A percentile compares a stretch with the other conserved stretches of the same genome.
Conservation (phyloP, 1,140 invertebrate genomes). For the Pygmarrhopalites habei region DNA sequence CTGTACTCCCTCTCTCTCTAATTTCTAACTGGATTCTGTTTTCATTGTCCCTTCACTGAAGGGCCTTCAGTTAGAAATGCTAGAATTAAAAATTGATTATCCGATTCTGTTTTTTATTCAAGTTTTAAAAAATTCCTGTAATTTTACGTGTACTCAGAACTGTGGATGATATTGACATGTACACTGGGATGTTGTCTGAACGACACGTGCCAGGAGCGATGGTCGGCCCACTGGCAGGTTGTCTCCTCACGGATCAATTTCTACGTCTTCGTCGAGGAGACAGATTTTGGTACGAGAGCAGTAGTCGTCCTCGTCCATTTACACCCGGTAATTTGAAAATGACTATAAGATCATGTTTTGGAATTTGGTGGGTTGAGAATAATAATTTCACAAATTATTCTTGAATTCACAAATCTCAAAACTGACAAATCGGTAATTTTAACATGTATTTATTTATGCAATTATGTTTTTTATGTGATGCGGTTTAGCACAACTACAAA, state of each 20-base stretch:
- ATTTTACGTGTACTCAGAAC: no score
- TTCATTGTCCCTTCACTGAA: no score
- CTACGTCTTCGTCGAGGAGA: slow-evolving; percentile 68
- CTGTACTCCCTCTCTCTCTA: no score
- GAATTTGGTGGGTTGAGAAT: background rate
- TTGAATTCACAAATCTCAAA: no score
- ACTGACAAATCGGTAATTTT: background rate
- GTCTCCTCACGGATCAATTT: slow-evolving; percentile 79
- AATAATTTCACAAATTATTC: no score
- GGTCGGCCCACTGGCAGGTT: slow-evolving; percentile 77
- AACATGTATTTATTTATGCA: slow-evolving; percentile 40
- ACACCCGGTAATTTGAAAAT: no score
- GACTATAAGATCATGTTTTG: no score
- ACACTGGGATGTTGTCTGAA: slow-evolving; percentile 76
- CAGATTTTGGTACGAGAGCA: slow-evolving; percentile 82
- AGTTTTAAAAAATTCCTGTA: no score
- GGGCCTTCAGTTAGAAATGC: no score
- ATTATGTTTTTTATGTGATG: slow-evolving; percentile 64
- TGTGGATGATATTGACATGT: slow-evolving; percentile 79
- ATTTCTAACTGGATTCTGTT: no score
- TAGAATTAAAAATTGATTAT: no score
- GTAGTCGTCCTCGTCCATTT: no score
- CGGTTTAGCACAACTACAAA: slow-evolving; percentile 68
- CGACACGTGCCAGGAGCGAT: slow-evolving; percentile 58
- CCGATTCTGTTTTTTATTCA: slow-evolving; percentile 28